Conservation (phyloP, 2,113 vertebrate species). For the Brachypteracias leptosomus region DNA sequence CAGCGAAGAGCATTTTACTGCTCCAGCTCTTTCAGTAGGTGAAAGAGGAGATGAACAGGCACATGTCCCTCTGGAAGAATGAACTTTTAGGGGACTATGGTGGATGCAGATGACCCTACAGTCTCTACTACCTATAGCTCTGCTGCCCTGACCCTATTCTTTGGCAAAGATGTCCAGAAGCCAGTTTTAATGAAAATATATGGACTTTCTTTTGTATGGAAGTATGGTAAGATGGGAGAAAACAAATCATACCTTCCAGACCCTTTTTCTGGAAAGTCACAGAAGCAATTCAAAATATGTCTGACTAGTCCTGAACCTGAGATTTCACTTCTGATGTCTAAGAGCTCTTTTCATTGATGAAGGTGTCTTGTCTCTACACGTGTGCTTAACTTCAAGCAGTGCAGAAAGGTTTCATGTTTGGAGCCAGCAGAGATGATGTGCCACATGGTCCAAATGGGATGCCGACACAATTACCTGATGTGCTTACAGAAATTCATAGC, state of each 20-base stretch:
- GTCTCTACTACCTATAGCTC: background rate
- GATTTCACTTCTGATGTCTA: background rate
- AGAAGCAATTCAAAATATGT: background rate
- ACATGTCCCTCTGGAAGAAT: fast-evolving
- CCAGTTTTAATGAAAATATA: background rate
- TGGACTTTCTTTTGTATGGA: background rate
- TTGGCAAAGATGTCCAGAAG: background rate
- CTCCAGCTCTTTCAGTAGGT: background rate
- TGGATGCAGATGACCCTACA: background rate
- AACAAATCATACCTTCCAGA: background rate
- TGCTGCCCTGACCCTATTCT: background rate
- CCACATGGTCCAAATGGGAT: background rate
- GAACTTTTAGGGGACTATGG: background rate
- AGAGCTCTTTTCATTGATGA: background rate
- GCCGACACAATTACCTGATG: background rate
- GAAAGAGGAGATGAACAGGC: background rate
- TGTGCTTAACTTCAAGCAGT: background rate
- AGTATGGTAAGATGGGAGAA: background rate
- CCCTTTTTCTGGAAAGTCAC: background rate
- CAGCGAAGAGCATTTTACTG: background rate
- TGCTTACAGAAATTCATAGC: background rate
- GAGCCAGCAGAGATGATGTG: background rate
- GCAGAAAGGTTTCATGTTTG: background rate
- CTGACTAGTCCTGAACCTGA: background rate
- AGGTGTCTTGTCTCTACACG: background rate